Percentiles rank a stretch among this genome's conserved stretches.
Evolutionary conservation across 2,113 vertebrate genomes (phyloP).

Genomic region (Entelurus aequoreus): DNA sequence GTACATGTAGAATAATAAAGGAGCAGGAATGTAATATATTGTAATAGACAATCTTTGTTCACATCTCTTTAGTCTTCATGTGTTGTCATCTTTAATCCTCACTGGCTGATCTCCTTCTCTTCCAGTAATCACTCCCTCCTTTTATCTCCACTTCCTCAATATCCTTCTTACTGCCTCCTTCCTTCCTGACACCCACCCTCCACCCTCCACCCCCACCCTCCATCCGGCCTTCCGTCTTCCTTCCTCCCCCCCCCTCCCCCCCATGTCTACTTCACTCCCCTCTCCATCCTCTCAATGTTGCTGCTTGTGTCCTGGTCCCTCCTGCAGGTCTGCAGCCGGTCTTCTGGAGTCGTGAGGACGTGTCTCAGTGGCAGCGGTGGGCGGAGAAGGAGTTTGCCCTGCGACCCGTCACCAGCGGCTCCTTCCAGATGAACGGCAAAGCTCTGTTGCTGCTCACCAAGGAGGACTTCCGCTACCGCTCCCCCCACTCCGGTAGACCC

Average conservation of each 20-base stretch:
- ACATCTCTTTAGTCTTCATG: conserved; percentile 17
- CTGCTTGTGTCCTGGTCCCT: too few species aligned
- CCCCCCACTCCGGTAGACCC: conserved; percentile 86
- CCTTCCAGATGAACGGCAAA: conserved; percentile 98
- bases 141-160: conserved; percentile 71
- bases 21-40: conserved; percentile 23
- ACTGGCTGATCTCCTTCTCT: conserved; percentile 43
- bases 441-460: conserved; percentile 96
- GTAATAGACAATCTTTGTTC: conserved; percentile 19
- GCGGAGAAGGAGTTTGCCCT: conserved; percentile 93
- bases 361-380: conserved; percentile 95
- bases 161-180: conserved; percentile 67
- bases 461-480: conserved; percentile 97
- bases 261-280: conserved; percentile 1
- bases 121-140: conserved; percentile 60
- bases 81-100: conserved; percentile 47
- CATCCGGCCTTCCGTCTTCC: conserved; percentile 30
- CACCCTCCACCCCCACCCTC: conserved; percentile 16
- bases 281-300: conserved; percentile 10
- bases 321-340: conserved; percentile 85
- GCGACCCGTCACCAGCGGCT: conserved; percentile 84
- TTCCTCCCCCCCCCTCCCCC: not conserved
- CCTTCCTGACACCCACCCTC: conserved; percentile 27
- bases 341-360: conserved; percentile 94
- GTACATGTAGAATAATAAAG: conserved; percentile 35